Conservation (phyloP, 2,888 invertebrate species). For the Choreutis nemorana region DNA sequence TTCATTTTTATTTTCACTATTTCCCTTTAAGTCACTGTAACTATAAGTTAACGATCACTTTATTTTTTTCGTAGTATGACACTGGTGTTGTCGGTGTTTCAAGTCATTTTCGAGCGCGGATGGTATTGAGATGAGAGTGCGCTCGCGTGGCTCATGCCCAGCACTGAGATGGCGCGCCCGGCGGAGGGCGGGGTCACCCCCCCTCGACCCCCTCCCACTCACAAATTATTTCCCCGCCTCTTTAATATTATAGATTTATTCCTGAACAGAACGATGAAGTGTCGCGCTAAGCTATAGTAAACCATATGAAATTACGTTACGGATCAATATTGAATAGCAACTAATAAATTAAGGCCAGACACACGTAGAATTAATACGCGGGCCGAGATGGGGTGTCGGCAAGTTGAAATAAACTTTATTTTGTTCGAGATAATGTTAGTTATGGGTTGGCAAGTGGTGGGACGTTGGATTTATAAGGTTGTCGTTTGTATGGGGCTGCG, state of each 20-base stretch:
- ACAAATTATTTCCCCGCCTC: conserved; percentile 60
- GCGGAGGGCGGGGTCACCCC: conserved; percentile 39
- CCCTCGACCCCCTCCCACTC: conserved; percentile 40
- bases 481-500: conserved; percentile 38
- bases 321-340: conserved; percentile 51
- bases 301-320: conserved; percentile 51
- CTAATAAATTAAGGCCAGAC: conserved; percentile 54
- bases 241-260: conserved; percentile 67
- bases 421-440: conserved; percentile 22
- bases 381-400: conserved; percentile 25
- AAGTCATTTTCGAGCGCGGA: conserved; percentile 12
- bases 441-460: conserved; percentile 19
- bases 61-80: conserved; percentile 5
- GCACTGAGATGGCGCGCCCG: conserved; percentile 57
- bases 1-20: conserved; percentile 25
- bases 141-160: conserved; percentile 28
- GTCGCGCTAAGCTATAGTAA: conserved; percentile 48
- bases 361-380: conserved; percentile 57
- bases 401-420: conserved; percentile 34
- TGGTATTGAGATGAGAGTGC: conserved; percentile 17
- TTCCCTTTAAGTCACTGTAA: conserved; percentile 8
- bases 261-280: conserved; percentile 39
- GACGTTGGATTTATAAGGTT: conserved; percentile 45
- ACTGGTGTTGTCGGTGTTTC: conserved; percentile 15
- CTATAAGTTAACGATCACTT: conserved; percentile 6